These are phyloP conservation scores for Zaprionus inermis DNA, from an alignment of 1,140 invertebrate genomes.

Conservation along the genomic window DNA sequence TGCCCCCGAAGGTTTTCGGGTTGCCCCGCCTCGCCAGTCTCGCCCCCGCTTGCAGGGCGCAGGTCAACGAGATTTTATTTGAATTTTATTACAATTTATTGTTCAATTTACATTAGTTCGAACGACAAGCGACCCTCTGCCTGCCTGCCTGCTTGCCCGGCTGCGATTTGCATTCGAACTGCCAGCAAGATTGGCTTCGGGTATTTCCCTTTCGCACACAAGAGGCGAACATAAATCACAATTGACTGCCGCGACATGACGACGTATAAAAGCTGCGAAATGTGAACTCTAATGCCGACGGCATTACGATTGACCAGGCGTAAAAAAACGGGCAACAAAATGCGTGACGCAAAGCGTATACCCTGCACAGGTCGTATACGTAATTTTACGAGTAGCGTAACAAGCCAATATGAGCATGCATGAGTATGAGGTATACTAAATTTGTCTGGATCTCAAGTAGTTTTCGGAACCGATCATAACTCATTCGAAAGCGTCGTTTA, in stretches of 20 bases:
- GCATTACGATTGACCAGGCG: constrained; percentile 4
- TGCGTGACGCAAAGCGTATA: not conserved
- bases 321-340: not conserved
- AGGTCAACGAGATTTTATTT: constrained; percentile 3
- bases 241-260: constrained; percentile 8
- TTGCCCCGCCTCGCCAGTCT: too few relatives aligned
- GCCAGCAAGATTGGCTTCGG: not conserved
- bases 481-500: constrained; percentile 3
- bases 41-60: not conserved
- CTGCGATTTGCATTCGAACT: not conserved
- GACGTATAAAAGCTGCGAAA: not conserved
- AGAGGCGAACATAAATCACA: constrained; percentile 1
- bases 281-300: not conserved
- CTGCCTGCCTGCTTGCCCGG: not conserved
- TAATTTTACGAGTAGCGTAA: too few relatives aligned
- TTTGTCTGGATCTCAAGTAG: too few relatives aligned
- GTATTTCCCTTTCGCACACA: not conserved
- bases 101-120: constrained; percentile 9
- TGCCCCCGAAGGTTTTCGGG: not conserved
- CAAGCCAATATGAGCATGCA: too few relatives aligned
- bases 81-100: constrained; percentile 10
- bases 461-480: not conserved
- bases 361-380: not conserved
- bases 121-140: not conserved
- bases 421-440: too few relatives aligned